Evolutionary conservation across 2,888 invertebrate genomes (phyloP).

Genomic region (Acanthosoma haemorrhoidale): DNA sequence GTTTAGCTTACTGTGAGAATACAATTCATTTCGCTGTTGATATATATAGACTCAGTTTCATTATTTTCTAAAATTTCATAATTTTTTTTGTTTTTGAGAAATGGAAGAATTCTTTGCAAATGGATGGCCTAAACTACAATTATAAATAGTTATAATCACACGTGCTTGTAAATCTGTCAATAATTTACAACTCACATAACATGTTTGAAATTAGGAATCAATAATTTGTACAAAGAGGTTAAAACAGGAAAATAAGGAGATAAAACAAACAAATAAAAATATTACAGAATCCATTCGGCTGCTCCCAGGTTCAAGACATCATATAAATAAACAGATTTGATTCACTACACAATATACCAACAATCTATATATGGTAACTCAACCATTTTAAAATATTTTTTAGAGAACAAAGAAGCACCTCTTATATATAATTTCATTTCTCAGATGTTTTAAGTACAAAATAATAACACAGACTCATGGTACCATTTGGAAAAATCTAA

Average conservation of each 20-base stretch:
- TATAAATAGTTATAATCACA: conserved; percentile 28
- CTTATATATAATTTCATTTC: not conserved
- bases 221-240: conserved; percentile 14
- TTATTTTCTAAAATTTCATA: conserved; percentile 1
- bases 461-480: conserved; percentile 30
- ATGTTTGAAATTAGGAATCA: conserved; percentile 27
- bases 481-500: conserved; percentile 16
- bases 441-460: conserved; percentile 23
- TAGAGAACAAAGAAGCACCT: conserved; percentile 26
- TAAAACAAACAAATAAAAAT: not conserved
- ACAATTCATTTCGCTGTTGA: conserved; percentile 18
- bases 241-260: not conserved
- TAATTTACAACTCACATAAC: conserved; percentile 9
- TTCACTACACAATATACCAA: conserved; percentile 1
- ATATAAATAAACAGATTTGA: conserved; percentile 7
- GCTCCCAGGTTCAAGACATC: conserved; percentile 6
- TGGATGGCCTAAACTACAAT: conserved; percentile 23
- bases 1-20: conserved; percentile 17
- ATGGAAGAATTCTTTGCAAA: conserved; percentile 5
- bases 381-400: conserved; percentile 13
- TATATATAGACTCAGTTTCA: conserved; percentile 11
- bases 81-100: conserved; percentile 7
- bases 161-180: conserved; percentile 7
- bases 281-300: conserved; percentile 6
- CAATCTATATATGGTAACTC: conserved; percentile 23